Evolutionary conservation across 2,113 vertebrate genomes (phyloP), one percentile per base, ranked within the genome.

Genomic region (Fukomys damarensis): DNA sequence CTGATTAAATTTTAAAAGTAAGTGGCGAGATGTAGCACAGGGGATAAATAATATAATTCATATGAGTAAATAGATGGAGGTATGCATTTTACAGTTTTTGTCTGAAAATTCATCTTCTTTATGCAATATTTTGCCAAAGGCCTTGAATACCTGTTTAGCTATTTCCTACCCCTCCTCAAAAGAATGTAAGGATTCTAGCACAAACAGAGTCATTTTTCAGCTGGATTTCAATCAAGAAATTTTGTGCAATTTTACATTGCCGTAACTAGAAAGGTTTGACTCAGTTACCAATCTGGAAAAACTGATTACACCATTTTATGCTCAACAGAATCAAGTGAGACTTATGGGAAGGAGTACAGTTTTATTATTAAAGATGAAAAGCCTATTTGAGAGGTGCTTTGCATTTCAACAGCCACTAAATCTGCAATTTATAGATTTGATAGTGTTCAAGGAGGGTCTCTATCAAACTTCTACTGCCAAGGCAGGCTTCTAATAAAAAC

Each of bases 291-390:
- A 52, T 72, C 61, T 92, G 83, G 65, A 93, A 91, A 93, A 96
- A 86, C 24, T 74, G 80, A 94, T 87, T 84, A 85, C 58, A 96
- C 68, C 63, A 85, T 81, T 95, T 92, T 84, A 94, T 70, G 90
- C 68, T 97, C 77, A 97, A 89, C 74, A 96, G 88, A 96, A 92
- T 84, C 92, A 92, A 97, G 52, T 43, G 66, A 95, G 87, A 97
- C 58, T 86, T 92, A 56, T 20, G 52, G 72, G 85, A 88, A 91
- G 93, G 87, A 86, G 63, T 52, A 86, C 79, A 81, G 74, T 95
- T 95, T 97, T 97, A 96, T 96, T 70, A 92, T 61, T 87, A 86
- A 91, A 89, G 68, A 93, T 91, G 83, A 96, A 93, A 85, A 94
- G 79, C 77, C 87, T 91, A 81, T 89, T 84, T 0, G 11, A 97